Conservation (phyloP, 2,797 vertebrate genomes). For the Diplodus puntazzo region DNA sequence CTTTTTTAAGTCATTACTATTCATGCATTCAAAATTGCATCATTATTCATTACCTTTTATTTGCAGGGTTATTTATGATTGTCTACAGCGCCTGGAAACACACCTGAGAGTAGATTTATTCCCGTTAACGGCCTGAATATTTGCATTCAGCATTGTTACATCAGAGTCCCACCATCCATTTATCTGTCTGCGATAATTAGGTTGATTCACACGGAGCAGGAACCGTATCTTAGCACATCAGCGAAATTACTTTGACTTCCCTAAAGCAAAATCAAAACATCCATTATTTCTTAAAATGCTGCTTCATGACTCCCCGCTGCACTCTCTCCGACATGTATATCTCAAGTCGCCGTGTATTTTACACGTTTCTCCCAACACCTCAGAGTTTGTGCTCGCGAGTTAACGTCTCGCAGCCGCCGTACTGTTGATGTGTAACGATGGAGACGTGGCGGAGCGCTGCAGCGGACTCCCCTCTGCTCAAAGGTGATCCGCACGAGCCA, state of each 20-base stretch:
- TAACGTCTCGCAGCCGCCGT: constrained; percentile 33
- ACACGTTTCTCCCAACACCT: constrained; percentile 12
- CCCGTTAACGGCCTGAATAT: constrained; percentile 6
- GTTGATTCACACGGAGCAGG: background rate
- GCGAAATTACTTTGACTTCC: background rate
- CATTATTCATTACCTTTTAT: constrained; percentile 35
- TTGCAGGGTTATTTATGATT: constrained; percentile 33
- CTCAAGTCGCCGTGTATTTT: background rate
- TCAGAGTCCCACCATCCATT: background rate
- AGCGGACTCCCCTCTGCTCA: constrained; percentile 4
- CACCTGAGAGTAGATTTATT: constrained; percentile 22
- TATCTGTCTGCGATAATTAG: constrained; percentile 33
- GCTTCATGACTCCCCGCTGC: background rate
- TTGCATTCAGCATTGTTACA: constrained; percentile 3
- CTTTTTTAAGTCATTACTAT: constrained; percentile 37
- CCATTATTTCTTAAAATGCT: background rate
- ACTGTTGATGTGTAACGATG: constrained; percentile 28
- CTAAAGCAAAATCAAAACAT: background rate
- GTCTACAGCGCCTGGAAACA: constrained; percentile 9
- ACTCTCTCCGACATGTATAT: background rate
- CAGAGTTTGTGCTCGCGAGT: background rate
- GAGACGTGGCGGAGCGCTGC: constrained; percentile 9
- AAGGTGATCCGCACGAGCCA: constrained; percentile 29
- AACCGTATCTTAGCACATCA: background rate
- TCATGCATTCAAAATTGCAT: constrained; percentile 38